Evolutionary conservation across 2,113 vertebrate species (phyloP), one percentile per base, ranked within the genome.

Genomic region (Argyrosomus japonicus): DNA sequence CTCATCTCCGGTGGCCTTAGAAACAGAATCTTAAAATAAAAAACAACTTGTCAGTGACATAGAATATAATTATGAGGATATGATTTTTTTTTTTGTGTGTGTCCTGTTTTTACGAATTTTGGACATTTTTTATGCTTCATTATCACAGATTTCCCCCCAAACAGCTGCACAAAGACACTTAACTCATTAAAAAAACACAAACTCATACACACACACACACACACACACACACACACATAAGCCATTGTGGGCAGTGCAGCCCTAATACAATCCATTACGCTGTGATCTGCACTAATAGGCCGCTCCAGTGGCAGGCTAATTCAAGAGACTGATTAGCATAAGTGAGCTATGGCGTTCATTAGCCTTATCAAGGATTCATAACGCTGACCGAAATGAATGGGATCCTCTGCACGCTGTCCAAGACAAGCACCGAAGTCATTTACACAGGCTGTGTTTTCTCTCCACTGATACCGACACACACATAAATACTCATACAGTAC

Each of bases 301-400:
- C 54, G 54, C 83, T 82, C 65, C 69, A 88, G 75, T 65, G 43
- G 63, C 79, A 79, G 80, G 56, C 80, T 82, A 82, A 87, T 90
- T 87, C 81, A 83, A 85, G 81, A 83, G 48, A 78, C 78, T 77
- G 82, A 90, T 90, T 89, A 89, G 54, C 85, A 89, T 88, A 88
- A 83, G 81, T 89, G 85, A 92, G 91, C 83, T 88, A 88, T 88
- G 76, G 81, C 76, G 51, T 85, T 88, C 87, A 88, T 92, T 92
- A 90, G 83, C 60, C 70, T 85, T 83, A 88, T 88, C 67, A 85
- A 60, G 83, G 73, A 85, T 81, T 90, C 85, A 89, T 83, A 89
- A 87, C 36, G n/a, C 81, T 77, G 84, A 84, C 56, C 53, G 9
- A 73, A 86, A 82, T 69, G 64, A 84, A 87, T 84, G 74, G 53